Evolutionary conservation across 2,888 invertebrate genomes (phyloP), one percentile per base, ranked within the genome.

Genomic region (Tetragonisca angustula): DNA sequence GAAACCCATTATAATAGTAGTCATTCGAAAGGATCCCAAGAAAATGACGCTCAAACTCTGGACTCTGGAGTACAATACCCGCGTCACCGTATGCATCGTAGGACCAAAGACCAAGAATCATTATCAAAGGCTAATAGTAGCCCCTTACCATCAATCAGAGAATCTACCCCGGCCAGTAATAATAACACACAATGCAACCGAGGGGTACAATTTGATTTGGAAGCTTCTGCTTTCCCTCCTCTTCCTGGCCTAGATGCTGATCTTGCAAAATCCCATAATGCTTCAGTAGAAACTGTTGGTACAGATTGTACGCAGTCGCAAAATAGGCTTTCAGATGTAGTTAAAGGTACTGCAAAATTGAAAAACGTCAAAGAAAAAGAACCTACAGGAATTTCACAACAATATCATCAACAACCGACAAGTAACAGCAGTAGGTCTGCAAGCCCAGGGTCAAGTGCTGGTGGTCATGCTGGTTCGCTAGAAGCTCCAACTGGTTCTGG

Each of bases 141-240:
- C 75, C 83, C 92, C 75, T 87, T 93, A 84, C 92, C 93, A n/a
- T 93, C 93, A 81, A 93, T 92, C 82, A 91, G 93, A 86, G 94
- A 94, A 76, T 87, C 91, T 71, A 82, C 80, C 76, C 84, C 78
- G 87, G 81, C 70, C 88, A 83, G 84, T 88, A 93, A 91, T 76
- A 93, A 91, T 77, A 93, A 93, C 79, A 92, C 95, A 72, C 95
- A 95, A 84, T 95, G 93, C 90, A 94, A 94, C 83, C 93, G 95
- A 94, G 95, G 96, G 83, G 96, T 96, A 62, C 96, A 97, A 92
- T 97, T 97, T 94, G 97, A 97, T 94, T 95, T 97, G 90, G 97
- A 97, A 94, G 97, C 97, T 81, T 96, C 97, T 75, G 97, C 97
- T 76, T 97, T 97, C 94, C 97, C 97, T 86, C 97, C 97, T 81